A percentile compares a stretch with the other conserved stretches of the same genome.
These are phyloP conservation scores for Karalla daura DNA, from an alignment of 2,797 vertebrate genomes.

Conservation along the genomic window DNA sequence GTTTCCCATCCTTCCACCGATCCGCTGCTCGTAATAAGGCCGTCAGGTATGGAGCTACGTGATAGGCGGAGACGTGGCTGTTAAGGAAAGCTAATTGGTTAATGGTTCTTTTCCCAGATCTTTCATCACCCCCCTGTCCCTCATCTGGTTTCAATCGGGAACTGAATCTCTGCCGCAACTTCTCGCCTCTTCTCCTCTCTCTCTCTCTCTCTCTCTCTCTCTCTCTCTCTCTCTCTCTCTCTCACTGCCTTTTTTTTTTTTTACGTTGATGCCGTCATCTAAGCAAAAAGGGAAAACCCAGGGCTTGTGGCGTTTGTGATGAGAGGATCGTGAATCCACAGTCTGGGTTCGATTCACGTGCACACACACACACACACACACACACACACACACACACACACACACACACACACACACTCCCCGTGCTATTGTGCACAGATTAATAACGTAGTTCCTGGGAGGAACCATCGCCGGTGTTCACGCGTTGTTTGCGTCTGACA, in stretches of 20 bases:
- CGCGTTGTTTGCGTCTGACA: constrained; percentile 1
- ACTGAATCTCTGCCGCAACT: constrained; percentile 37
- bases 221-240: constrained; percentile 14
- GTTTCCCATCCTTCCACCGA: constrained; percentile 27
- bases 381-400: constrained; percentile 11
- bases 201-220: neutral
- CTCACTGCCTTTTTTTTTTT: neutral
- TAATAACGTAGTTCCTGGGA: neutral
- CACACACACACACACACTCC: constrained; percentile 5
- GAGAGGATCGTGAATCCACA: constrained; percentile 22
- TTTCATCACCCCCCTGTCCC: constrained; percentile 56
- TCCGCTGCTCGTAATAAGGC: constrained; percentile 26
- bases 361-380: constrained; percentile 15
- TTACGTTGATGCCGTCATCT: constrained; percentile 9
- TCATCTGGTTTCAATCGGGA: constrained; percentile 71
- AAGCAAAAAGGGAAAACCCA: constrained; percentile 43
- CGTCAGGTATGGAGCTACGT: constrained; percentile 45
- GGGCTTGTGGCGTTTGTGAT: constrained; percentile 22
- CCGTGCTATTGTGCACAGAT: constrained; percentile 3
- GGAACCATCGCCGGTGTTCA: neutral
- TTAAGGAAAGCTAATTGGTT: constrained; percentile 66
- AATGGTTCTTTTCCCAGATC: constrained; percentile 68
- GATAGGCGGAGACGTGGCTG: constrained; percentile 52
- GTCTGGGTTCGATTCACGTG: constrained; percentile 20
- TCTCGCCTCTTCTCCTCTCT: constrained; percentile 13